Evolutionary conservation across 2,113 vertebrate species (phyloP).

Genomic region (Brienomyrus brachyistius): DNA sequence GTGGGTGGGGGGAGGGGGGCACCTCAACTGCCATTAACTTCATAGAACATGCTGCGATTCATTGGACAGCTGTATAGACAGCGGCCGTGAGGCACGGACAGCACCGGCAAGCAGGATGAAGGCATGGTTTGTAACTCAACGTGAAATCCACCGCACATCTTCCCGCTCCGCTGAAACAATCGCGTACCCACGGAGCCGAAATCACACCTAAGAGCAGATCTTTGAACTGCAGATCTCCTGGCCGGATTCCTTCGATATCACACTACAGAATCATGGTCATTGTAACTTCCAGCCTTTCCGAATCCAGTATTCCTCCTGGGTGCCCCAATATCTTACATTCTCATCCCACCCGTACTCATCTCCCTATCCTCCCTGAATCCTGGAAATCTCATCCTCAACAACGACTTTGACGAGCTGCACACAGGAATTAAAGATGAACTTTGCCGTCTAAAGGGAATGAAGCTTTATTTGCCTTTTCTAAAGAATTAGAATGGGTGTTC

Average conservation of each 20-base stretch:
- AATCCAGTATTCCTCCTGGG: background rate
- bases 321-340: slow-evolving; percentile 1
- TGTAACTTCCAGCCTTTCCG: background rate
- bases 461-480: background rate
- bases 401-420: background rate
- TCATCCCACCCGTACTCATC: background rate
- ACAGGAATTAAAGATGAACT: background rate
- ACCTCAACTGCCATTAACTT: background rate
- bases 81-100: background rate
- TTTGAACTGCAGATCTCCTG: background rate
- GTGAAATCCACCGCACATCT: background rate
- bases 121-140: background rate
- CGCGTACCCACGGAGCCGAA: background rate
- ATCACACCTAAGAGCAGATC: background rate
- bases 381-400: background rate
- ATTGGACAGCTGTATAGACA: background rate
- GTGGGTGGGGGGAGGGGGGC: background rate
- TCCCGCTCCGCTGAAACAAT: background rate
- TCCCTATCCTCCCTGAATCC: background rate
- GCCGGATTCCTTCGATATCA: too few relatives aligned
- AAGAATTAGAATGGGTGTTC: background rate
- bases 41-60: background rate
- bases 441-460: background rate
- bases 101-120: background rate
- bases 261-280: background rate